Evolutionary conservation across 2,888 invertebrate genomes (phyloP), one percentile per base, ranked within the genome.

Genomic region (Alsophila aescularia): DNA sequence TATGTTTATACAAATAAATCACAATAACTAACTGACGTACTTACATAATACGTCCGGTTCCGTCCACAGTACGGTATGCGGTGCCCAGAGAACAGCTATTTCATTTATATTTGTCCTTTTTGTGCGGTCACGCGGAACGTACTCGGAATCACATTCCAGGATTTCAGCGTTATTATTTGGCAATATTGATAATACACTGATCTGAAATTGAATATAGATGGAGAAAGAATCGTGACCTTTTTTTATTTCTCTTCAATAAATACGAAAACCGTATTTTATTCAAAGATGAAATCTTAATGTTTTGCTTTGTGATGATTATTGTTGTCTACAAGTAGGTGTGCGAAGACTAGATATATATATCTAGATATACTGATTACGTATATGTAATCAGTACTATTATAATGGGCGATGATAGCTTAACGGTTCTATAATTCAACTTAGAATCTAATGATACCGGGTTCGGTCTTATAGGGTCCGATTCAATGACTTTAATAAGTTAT

Each of bases 81-180:
- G 39, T 34, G 10, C 15, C 32, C 50, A 36, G 15, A 55, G 35
- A 45, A 56, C 32, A 50, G 49, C 48, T 57, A 52, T 52, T 44
- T 57, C 48, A 57, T 52, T 52, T 39, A 42, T 32, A 56, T 52
- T 52, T 52, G 39, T 57, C 48, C 52, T 57, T 56, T 48, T 40
- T 48, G 51, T 34, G 45, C 47, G 51, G 52, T 52, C 52, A 47
- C 52, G 51, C 29, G 40, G 13, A 48, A 43, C 27, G 47, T 27
- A 13, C 44, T 14, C 50, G 45, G 50, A 44, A 56, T 56, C 45
- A 56, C 55, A 56, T 51, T 36, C 40, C 50, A 36, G 44, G 35
- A 45, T 44, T 49, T 44, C 49, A 40, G 41, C 55, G 41, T 40
- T 55, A 55, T 55, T 55, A 55, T 51, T 45, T 45, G 45, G 32